phyloP scores from a whole-genome alignment of 2,113 vertebrate genomes.

The Acinonyx jubatus region DNA sequence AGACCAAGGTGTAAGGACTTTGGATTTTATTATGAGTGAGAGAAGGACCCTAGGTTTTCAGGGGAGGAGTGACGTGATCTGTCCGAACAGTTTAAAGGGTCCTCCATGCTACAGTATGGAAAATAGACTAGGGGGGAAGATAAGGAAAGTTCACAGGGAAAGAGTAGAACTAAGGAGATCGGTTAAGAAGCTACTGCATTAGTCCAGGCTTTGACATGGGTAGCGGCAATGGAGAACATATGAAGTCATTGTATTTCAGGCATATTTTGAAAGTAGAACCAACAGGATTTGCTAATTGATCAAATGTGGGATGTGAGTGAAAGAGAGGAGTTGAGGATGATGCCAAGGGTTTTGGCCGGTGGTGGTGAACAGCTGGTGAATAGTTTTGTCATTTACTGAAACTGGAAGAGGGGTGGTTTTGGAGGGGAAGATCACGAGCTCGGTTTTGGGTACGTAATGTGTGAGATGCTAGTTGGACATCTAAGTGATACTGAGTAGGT shows the following conservation, averaged over 20 bases:
- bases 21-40: neutral
- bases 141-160: neutral
- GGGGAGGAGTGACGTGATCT: neutral
- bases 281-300: neutral
- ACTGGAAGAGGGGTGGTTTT: neutral
- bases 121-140: neutral
- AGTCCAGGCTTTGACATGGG: neutral
- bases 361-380: neutral
- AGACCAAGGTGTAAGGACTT: neutral
- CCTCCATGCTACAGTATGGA: neutral
- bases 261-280: neutral
- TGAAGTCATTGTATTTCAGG: neutral
- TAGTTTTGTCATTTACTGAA: neutral
- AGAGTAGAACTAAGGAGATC: neutral
- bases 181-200: neutral
- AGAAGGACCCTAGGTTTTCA: neutral
- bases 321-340: neutral
- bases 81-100: neutral
- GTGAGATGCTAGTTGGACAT: neutral
- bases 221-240: neutral
- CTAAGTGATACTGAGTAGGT: neutral
- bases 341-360: neutral
- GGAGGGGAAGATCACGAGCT: neutral
- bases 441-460: neutral
- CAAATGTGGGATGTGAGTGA: neutral